Evolutionary conservation across 2,888 invertebrate genomes (phyloP).

Genomic region (Eumacrocentrus americanus): DNA sequence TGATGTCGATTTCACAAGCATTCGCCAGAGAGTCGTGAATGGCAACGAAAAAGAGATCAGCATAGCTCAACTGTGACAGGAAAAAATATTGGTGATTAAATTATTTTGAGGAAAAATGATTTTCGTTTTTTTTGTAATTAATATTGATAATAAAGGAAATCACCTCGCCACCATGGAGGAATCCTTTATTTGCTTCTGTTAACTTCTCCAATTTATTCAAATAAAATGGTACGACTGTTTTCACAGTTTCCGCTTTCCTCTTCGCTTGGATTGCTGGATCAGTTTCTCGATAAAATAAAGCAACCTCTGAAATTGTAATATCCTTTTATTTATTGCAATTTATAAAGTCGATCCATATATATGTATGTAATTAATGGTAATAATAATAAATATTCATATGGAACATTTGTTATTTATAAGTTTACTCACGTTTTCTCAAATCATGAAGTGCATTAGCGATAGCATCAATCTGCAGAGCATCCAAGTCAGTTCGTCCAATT

Average conservation of each 20-base stretch:
- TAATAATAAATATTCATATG: too few species aligned
- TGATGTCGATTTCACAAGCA: slow-evolving; percentile 43
- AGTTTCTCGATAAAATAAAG: slow-evolving; percentile 44
- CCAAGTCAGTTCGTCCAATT: slow-evolving; percentile 49
- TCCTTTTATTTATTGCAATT: too few species aligned
- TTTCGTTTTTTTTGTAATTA: slow-evolving; percentile 1
- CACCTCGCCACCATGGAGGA: slow-evolving; percentile 52
- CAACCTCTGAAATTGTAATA: slow-evolving; percentile 39
- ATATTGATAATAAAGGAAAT: too few species aligned
- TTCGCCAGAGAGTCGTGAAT: slow-evolving; percentile 45
- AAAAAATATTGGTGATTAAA: too few species aligned
- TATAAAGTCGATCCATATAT: too few species aligned
- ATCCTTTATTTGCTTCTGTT: slow-evolving; percentile 47
- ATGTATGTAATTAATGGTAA: too few species aligned
- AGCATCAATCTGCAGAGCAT: slow-evolving; percentile 48
- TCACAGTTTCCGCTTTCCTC: slow-evolving; percentile 44
- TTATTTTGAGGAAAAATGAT: too few species aligned
- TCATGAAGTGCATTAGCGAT: slow-evolving; percentile 47
- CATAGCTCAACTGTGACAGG: slow-evolving; percentile 50
- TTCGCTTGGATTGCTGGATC: slow-evolving; percentile 43
- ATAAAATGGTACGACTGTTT: slow-evolving; percentile 46
- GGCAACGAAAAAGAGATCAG: slow-evolving; percentile 52
- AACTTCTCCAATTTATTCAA: slow-evolving; percentile 47
- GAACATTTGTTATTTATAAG: not conserved
- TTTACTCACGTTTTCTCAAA: slow-evolving; percentile 48